Conservation (phyloP, 2,888 invertebrate species). For the Sarcophaga subvicina region DNA sequence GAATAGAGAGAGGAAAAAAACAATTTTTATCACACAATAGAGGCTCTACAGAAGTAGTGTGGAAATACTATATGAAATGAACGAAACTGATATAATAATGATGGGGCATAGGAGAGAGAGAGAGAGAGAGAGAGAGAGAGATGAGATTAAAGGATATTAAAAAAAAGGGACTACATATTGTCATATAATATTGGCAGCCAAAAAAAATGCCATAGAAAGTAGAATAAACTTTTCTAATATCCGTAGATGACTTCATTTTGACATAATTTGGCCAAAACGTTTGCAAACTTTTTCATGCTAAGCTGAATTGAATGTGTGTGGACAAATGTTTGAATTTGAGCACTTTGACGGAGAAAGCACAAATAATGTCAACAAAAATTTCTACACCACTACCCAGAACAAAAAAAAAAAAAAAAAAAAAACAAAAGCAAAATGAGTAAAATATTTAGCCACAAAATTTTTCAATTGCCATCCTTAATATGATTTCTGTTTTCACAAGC, state of each 20-base stretch:
- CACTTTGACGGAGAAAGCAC: constrained; percentile 11
- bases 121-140: not conserved
- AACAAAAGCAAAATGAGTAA: not conserved
- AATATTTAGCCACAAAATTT: constrained; percentile 44
- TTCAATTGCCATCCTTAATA: constrained; percentile 26
- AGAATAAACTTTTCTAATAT: constrained; percentile 64
- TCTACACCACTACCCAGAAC: not conserved
- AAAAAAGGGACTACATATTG: not conserved
- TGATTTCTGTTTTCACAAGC: constrained; percentile 5
- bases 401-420: not conserved
- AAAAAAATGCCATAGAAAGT: not conserved
- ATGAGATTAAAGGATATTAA: not conserved
- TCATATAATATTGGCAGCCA: not conserved
- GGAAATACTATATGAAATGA: not conserved
- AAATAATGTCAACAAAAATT: not conserved
- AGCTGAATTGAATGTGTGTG: not conserved
- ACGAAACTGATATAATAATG: constrained; percentile 24
- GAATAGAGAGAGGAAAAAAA: not conserved
- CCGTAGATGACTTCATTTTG: constrained; percentile 63
- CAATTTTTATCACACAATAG: not conserved
- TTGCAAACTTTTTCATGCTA: constrained; percentile 35
- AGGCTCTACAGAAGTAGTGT: not conserved
- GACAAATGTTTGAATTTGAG: constrained; percentile 14
- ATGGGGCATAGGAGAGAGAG: not conserved
- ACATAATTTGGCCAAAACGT: constrained; percentile 55